phyloP scores from a whole-genome alignment of 2,888 invertebrate genomes.

The Sialis fuliginosa region DNA sequence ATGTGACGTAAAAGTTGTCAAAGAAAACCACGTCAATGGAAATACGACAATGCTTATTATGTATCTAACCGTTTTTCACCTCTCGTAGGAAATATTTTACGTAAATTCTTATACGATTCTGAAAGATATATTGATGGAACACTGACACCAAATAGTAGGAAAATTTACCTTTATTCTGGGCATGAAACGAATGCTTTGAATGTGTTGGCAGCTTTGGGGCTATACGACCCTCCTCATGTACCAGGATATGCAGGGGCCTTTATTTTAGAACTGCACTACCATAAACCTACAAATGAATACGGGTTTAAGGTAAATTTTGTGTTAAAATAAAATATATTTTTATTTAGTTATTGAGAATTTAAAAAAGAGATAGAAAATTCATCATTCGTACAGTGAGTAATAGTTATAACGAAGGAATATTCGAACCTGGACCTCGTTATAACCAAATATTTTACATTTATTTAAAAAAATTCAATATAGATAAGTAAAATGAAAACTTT shows the following conservation, averaged over 20 bases:
- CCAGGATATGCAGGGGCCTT: conserved; percentile 21
- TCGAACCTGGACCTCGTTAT: too few species aligned
- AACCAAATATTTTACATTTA: too few species aligned
- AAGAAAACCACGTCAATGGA: too few species aligned
- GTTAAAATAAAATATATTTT: neutral
- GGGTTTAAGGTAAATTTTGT: conserved; percentile 18
- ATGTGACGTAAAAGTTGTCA: too few species aligned
- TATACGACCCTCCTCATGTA: conserved; percentile 27
- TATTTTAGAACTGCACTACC: conserved; percentile 19
- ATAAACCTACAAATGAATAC: conserved; percentile 12
- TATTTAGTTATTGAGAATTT: too few species aligned
- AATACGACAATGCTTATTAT: too few species aligned
- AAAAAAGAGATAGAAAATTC: too few species aligned
- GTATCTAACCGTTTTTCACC: neutral
- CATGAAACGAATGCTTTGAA: conserved; percentile 39
- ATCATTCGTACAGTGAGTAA: too few species aligned
- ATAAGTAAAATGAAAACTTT: too few species aligned
- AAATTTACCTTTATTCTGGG: conserved; percentile 29
- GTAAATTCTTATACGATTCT: conserved; percentile 22
- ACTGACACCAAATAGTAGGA: conserved; percentile 14
- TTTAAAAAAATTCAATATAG: too few species aligned
- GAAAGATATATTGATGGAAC: conserved; percentile 13
- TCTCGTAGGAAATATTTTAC: conserved; percentile 16
- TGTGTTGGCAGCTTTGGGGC: conserved; percentile 27
- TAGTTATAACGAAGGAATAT: too few species aligned